These are phyloP conservation scores for Rhopalosiphum maidis DNA, from an alignment of 1,140 invertebrate genomes.

Conservation along the genomic window DNA sequence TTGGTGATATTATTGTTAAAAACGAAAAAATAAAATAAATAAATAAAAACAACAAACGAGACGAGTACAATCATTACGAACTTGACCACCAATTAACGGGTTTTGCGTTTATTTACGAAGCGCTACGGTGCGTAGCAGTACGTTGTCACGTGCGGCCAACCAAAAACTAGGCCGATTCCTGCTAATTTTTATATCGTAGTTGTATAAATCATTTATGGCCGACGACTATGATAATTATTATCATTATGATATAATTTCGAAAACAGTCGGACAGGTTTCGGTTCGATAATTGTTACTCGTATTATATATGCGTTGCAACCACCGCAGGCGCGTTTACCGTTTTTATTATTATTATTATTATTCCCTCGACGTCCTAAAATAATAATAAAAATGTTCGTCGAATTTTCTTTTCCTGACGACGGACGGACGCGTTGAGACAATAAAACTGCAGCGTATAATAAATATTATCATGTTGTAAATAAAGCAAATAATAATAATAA, in stretches of 20 bases:
- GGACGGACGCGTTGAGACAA: background rate
- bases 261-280: slow-evolving; percentile 30
- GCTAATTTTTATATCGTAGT: background rate
- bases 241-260: slow-evolving; percentile 27
- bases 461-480: background rate
- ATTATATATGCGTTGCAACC: background rate
- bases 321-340: background rate
- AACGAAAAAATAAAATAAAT: background rate
- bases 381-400: background rate
- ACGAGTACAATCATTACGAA: background rate
- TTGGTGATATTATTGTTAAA: background rate
- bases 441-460: background rate
- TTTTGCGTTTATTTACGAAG: slow-evolving; percentile 22
- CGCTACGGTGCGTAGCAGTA: background rate
- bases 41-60: background rate
- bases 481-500: background rate
- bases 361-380: background rate
- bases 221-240: background rate
- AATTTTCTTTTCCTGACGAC: background rate
- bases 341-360: slow-evolving; percentile 7
- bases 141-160: background rate
- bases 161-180: slow-evolving; percentile 33
- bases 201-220: background rate
- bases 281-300: slow-evolving; percentile 17
- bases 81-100: slow-evolving; percentile 5